Base-by-base conservation (phyloP, 2,888 invertebrate species). In the Synergus umbraculus region DNA sequence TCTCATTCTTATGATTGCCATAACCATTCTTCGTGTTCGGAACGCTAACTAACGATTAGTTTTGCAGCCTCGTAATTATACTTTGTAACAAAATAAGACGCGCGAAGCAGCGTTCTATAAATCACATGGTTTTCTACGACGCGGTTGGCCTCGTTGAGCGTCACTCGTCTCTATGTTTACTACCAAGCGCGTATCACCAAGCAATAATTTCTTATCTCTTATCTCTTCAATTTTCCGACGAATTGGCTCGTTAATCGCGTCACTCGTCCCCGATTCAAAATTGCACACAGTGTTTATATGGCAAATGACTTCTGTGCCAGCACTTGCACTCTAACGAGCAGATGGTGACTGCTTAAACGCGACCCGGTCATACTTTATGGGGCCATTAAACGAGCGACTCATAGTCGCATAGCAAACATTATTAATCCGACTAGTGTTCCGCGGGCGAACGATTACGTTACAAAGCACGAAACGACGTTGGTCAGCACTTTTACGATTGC, bases 331-430 rank as follows among this genome's bases (percentile, higher is more conserved):
- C 9, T 86, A 88, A 87, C 87, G 84, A 87, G 86, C 86, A 85
- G 85, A 87, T 85, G 87, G 87, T 87, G 84, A 84, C 83, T 84
- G 86, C 84, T 87, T 84, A 82, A 86, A 86, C 88, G 87, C 86
- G 88, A 87, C 83, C 81, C 81, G 80, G 80, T 84, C 87, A 88
- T 89, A 87, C 86, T 90, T 89, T 89, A 89, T 86, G 88, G 83
- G 85, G 87, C 88, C 85, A 87, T 90, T 89, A 89, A 89, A 87
- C 78, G 77, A 83, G 81, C 80, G 81, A 87, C 85, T 86, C 85
- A 86, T 86, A 86, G 88, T 87, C 85, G 83, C 85, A 85, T 85
- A 82, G 86, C 85, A 87, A 90, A 89, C 87, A 88, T 89, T 87
- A 89, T 89, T 87, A 89, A 89, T 89, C 87, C 83, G 85, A 84